phyloP scores from a whole-genome alignment of 2,888 invertebrate species.

The Endotricha flammealis region DNA sequence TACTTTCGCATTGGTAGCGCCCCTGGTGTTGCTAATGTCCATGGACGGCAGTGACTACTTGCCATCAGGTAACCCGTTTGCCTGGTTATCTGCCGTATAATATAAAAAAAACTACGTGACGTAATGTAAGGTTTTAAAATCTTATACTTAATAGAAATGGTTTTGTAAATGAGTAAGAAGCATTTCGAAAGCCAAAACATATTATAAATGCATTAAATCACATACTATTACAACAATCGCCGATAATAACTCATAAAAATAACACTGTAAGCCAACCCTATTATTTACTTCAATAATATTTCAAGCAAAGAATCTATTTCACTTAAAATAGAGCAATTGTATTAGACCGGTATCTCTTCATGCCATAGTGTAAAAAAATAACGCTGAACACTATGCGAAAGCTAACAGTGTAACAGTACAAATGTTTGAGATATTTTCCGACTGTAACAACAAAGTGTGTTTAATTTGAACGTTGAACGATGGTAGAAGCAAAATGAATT shows the following conservation, averaged over 20 bases:
- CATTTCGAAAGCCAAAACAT: too few relatives aligned
- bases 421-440: background rate
- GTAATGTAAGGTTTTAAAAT: too few relatives aligned
- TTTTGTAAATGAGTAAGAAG: too few relatives aligned
- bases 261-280: background rate
- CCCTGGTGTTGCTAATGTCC: too few relatives aligned
- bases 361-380: slow-evolving; percentile 10
- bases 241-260: background rate
- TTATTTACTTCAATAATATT: background rate
- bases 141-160: too few relatives aligned
- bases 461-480: slow-evolving; percentile 22
- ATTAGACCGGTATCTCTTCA: background rate
- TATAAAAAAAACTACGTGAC: too few relatives aligned
- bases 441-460: slow-evolving; percentile 13
- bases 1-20: too few relatives aligned
- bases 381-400: background rate
- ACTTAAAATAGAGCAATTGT: background rate
- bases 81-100: too few relatives aligned
- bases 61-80: too few relatives aligned
- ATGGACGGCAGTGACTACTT: too few relatives aligned
- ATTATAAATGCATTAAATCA: too few relatives aligned
- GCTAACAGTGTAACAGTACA: slow-evolving; percentile 1
- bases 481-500: slow-evolving; percentile 29
- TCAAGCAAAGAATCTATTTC: background rate
- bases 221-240: background rate